A percentile compares a stretch with the other conserved stretches of the same genome.
Evolutionary conservation across 2,888 invertebrate genomes (phyloP).

Genomic region (Rhagonycha fulva): DNA sequence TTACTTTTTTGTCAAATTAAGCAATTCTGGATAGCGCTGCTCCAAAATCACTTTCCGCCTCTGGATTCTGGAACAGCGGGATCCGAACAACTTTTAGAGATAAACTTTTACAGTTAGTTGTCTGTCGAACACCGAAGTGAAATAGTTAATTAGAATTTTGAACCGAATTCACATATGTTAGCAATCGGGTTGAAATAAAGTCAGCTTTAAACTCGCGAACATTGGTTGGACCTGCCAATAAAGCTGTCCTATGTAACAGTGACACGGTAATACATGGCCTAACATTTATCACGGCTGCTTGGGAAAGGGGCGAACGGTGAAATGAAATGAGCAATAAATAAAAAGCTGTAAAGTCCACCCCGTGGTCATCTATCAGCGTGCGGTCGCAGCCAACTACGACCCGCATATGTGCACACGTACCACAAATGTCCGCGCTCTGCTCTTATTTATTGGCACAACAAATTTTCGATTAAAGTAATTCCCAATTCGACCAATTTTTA

Average conservation of each 20-base stretch:
- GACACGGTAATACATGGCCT: conserved; percentile 51
- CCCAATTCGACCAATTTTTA: conserved; percentile 23
- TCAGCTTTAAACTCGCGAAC: conserved; percentile 46
- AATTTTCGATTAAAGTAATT: conserved; percentile 30
- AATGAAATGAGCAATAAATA: conserved; percentile 55
- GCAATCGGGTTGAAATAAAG: conserved; percentile 44
- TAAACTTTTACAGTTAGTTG: neutral
- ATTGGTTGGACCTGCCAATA: conserved; percentile 46
- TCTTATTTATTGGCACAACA: conserved; percentile 29
- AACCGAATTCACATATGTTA: conserved; percentile 41
- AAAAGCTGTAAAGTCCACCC: conserved; percentile 48
- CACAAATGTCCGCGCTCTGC: conserved; percentile 29
- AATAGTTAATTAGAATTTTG: conserved; percentile 30
- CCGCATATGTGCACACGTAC: conserved; percentile 31
- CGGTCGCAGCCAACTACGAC: conserved; percentile 31
- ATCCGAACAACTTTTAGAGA: neutral
- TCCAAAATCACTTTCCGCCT: neutral
- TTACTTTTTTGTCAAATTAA: neutral
- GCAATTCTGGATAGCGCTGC: neutral
- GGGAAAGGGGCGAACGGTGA: conserved; percentile 35
- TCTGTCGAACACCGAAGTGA: conserved; percentile 6
- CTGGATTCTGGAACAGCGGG: neutral
- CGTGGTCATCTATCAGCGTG: conserved; percentile 45
- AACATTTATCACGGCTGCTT: conserved; percentile 49
- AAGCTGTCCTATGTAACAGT: conserved; percentile 50